Percentiles rank a stretch among this genome's conserved stretches.
phyloP scores from a whole-genome alignment of 2,888 invertebrate genomes.

The Drosophila pegasa region DNA sequence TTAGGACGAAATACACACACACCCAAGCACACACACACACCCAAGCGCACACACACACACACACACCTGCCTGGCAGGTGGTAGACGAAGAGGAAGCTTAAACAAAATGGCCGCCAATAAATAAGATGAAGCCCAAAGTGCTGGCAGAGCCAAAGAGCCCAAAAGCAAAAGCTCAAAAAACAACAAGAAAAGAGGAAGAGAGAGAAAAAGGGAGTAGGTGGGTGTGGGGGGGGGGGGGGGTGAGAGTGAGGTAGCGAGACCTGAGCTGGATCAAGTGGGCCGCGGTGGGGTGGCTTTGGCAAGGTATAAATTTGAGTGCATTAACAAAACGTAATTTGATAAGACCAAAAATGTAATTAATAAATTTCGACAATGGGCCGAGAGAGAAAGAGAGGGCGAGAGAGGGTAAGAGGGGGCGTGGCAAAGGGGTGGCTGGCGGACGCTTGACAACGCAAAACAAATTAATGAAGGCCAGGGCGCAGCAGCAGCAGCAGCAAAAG shows the following conservation, averaged over 20 bases:
- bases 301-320: constrained; percentile 82
- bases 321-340: constrained; percentile 83
- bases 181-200: constrained; percentile 13
- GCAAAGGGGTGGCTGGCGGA: background rate
- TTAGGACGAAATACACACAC: constrained; percentile 52
- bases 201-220: background rate
- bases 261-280: background rate
- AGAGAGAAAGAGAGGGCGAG: constrained; percentile 8
- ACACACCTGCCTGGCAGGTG: constrained; percentile 21
- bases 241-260: background rate
- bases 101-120: constrained; percentile 79
- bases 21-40: constrained; percentile 17
- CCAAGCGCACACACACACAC: constrained; percentile 7
- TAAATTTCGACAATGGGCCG: constrained; percentile 78
- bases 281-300: constrained; percentile 2
- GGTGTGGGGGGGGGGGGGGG: background rate
- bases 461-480: constrained; percentile 68
- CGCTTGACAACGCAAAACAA: constrained; percentile 58
- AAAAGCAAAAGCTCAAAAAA: constrained; percentile 71
- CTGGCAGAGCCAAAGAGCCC: constrained; percentile 31
- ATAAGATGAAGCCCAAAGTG: constrained; percentile 48
- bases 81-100: constrained; percentile 28
- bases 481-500: constrained; percentile 1
- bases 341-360: constrained; percentile 83
- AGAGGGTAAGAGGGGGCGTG: background rate